A percentile compares a stretch with the other conserved stretches of the same genome.
These are phyloP conservation scores for Stenopsyche tienmushanensis DNA, from an alignment of 1,140 invertebrate species.

Conservation along the genomic window DNA sequence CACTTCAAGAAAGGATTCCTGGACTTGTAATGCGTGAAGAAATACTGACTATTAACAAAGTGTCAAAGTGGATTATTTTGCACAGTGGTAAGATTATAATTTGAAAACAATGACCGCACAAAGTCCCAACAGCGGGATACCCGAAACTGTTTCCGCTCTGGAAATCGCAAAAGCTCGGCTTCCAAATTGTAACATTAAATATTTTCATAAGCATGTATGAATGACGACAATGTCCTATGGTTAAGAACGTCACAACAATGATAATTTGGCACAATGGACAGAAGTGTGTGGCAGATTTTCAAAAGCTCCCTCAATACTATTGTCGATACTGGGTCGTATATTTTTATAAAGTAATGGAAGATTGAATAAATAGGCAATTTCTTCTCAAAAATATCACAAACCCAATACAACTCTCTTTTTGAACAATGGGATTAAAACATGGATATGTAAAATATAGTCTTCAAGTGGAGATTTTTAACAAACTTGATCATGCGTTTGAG, in stretches of 20 bases:
- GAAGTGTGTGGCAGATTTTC: conserved; percentile 4
- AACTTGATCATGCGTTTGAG: too few relatives aligned
- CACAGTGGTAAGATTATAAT: conserved; percentile 21
- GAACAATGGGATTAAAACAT: too few relatives aligned
- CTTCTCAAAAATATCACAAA: too few relatives aligned
- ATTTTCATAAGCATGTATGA: conserved; percentile 31
- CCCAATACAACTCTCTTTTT: not conserved
- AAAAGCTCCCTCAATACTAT: not conserved
- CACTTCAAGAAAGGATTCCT: not conserved
- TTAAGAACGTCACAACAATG: conserved; percentile 34
- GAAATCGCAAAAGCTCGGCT: not conserved
- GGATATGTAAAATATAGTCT: too few relatives aligned
- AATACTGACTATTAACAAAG: not conserved
- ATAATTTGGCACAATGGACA: not conserved
- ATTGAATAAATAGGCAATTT: conserved; percentile 31
- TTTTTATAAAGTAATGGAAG: conserved; percentile 25
- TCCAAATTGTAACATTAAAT: conserved; percentile 15
- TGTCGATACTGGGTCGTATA: not conserved
- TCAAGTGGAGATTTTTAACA: too few relatives aligned
- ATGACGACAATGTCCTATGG: conserved; percentile 14
- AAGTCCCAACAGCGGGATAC: not conserved
- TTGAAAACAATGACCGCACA: conserved; percentile 26
- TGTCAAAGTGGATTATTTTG: conserved; percentile 33
- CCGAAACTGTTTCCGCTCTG: conserved; percentile 21
- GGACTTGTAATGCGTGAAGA: not conserved